Conservation (phyloP, 2,888 invertebrate species). For the Tipula helvola region DNA sequence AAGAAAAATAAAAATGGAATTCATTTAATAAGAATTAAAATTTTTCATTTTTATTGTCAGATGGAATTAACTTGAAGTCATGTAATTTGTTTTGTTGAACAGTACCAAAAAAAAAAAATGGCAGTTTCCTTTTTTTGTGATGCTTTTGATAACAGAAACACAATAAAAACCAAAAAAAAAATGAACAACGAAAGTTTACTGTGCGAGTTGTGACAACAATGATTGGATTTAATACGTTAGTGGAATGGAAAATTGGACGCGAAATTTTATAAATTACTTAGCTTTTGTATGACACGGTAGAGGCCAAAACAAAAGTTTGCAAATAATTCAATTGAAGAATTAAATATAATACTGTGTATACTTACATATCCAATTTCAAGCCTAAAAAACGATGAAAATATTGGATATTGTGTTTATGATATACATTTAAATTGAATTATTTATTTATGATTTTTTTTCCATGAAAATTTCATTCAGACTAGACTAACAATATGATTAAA, state of each 20-base stretch:
- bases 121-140: background rate
- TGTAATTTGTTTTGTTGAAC: background rate
- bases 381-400: too few species aligned
- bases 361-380: too few species aligned
- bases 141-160: background rate
- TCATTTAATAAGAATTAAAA: constrained; percentile 4
- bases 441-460: too few species aligned
- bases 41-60: background rate
- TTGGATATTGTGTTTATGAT: too few species aligned
- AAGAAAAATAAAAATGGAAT: background rate
- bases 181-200: background rate
- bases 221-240: background rate
- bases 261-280: background rate
- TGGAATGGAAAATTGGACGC: background rate
- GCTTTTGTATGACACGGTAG: background rate
- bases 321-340: background rate
- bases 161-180: background rate
- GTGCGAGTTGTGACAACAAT: background rate
- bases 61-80: background rate
- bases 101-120: background rate
- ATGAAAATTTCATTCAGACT: too few species aligned
- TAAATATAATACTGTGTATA: too few species aligned
- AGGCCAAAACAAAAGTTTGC: background rate
- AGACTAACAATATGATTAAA: too few species aligned
- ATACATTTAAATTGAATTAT: too few species aligned